Base-by-base conservation (phyloP, 2,797 vertebrate genomes). In the Eremophila alpestris region DNA sequence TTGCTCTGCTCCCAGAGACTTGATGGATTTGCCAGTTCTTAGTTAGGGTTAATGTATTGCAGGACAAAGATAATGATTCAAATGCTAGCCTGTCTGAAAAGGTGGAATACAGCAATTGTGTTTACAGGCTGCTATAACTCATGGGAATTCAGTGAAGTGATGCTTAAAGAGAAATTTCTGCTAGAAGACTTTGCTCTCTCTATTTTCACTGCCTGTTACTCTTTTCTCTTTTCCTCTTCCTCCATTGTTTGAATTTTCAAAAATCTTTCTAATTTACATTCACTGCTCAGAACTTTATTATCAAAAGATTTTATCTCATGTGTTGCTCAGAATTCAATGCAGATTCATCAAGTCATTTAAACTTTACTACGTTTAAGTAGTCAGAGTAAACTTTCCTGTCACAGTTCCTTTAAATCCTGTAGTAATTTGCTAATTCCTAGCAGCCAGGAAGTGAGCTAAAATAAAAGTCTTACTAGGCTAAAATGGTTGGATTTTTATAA, bases 21-120 rank as follows among this genome's bases (percentile, higher is more conserved):
- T 67, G 41, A 59, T 76, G 79, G 64, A 89, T 89, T 94, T 95
- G 59, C 51, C 62, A 21, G 40, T 43, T 41, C 80, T 96, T 90
- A 76, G 68, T 85, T 92, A 10, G 4, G 5, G 46, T 59, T 88
- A 78, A 90, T 71, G 49, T 87, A 41, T 87, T 80, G 22, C 79
- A 41, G 56, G 83, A 49, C 49, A 71, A 46, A 91, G 49, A 46
- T 74, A 87, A 80, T 56, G 64, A 60, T 94, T 83, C 65, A 36
- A 7, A 2, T 36, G 32, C 20, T 52, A 76, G 16, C 6, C 34
- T 77, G 0, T 78, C 62, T 83, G 65, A 62, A 89, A 94, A 78
- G 48, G 40, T 63, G 49, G 49, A 51, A 71, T 52, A n/a, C 54
- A 81, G 16, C 34, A 67, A 5, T 95, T 0, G 0, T 67, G 20